Conservation (phyloP, 2,797 vertebrate genomes). For the Gouania willdenowi region DNA sequence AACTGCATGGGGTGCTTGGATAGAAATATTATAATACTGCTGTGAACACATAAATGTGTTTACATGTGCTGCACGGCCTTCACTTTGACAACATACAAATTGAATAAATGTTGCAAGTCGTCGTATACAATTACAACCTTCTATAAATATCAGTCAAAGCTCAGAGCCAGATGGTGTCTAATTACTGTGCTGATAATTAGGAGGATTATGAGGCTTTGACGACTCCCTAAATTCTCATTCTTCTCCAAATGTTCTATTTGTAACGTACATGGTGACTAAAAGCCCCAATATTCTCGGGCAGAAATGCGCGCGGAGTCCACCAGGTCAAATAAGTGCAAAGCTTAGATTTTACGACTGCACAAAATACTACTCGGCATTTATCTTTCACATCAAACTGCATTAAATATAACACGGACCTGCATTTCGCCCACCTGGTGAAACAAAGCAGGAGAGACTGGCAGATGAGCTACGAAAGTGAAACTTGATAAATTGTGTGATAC, state of each 20-base stretch:
- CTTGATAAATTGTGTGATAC: no score
- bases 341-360: no score
- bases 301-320: no score
- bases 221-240: slow-evolving; percentile 15
- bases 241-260: slow-evolving; percentile 7
- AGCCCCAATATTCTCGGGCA: no score
- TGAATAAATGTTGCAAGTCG: slow-evolving; percentile 10
- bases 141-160: slow-evolving; percentile 38
- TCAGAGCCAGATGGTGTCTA: slow-evolving; percentile 50
- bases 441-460: no score
- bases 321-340: no score
- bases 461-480: no score
- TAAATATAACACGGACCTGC: no score
- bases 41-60: slow-evolving; percentile 23
- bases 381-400: no score
- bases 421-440: no score
- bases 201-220: slow-evolving; percentile 50
- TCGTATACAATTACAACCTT: slow-evolving; percentile 44
- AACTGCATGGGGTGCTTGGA: slow-evolving; percentile 10
- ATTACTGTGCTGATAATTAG: slow-evolving; percentile 50
- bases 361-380: no score
- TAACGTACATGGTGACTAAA: no score
- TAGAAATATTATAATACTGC: slow-evolving; percentile 14
- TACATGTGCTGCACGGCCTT: slow-evolving; percentile 38
- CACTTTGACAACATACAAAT: slow-evolving; percentile 22